Evolutionary conservation across 1,140 invertebrate genomes (phyloP).

Genomic region (Philotrypesis tridentata): DNA sequence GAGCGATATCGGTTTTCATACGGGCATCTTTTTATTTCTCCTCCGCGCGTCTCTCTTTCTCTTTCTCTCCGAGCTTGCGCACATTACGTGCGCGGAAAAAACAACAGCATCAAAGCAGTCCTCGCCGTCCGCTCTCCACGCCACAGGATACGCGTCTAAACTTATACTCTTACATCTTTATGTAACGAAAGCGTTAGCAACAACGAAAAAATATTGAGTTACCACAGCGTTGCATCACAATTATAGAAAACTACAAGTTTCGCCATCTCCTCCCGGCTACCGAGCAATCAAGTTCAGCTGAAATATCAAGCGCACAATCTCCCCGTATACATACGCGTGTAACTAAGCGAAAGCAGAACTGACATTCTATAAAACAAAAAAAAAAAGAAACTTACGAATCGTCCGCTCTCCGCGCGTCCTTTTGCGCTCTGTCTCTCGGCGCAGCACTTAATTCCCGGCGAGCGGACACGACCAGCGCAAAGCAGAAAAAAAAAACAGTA

Average conservation of each 20-base stretch:
- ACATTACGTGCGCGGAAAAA: neutral
- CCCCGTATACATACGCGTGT: too few species aligned
- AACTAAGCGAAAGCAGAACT: neutral
- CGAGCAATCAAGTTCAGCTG: too few species aligned
- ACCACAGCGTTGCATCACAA: neutral
- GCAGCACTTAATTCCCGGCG: constrained; percentile 3
- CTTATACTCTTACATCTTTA: neutral
- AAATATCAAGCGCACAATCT: too few species aligned
- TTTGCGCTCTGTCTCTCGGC: constrained; percentile 9
- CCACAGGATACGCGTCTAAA: neutral
- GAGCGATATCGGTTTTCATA: constrained; percentile 27
- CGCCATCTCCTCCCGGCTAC: too few species aligned
- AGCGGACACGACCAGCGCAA: constrained; percentile 53
- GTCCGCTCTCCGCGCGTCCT: neutral
- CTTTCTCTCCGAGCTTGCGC: neutral
- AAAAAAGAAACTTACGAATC: neutral
- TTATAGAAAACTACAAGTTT: neutral
- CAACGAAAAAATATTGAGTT: constrained; percentile 21
- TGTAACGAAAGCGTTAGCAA: constrained; percentile 23
- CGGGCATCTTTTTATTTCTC: neutral
- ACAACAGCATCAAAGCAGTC: too few species aligned
- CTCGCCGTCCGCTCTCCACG: too few species aligned
- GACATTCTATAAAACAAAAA: neutral
- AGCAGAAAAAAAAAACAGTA: too few species aligned
- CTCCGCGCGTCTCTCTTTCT: neutral